Evolutionary conservation across 2,888 invertebrate species (phyloP), one percentile per base, ranked within the genome.

Genomic region (Trichopria drosophilae): DNA sequence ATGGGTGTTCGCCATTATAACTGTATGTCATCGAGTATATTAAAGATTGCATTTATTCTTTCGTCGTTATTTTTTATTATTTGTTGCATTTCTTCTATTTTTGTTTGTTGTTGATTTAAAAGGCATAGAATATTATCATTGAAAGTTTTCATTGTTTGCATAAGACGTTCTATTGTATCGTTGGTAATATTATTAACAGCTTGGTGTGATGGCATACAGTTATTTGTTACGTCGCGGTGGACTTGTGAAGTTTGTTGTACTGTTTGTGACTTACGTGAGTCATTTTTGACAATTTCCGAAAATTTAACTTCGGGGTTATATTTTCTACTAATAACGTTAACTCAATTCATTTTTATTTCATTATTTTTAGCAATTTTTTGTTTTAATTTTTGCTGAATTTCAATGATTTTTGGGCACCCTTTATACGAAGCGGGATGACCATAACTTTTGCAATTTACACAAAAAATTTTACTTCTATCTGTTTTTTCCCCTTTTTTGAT

Each of bases 381-480:
- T 4, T 9, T 26, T 10, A 26, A 28, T 40, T 20, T 40, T 3
- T 4, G 7, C 19, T 28, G 26, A 4, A 32, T n/a, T 32, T 31
- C 28, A 40, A 31, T 10, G 4, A 26, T 29, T 18, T 36, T 20
- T 16, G 26, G 23, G 32, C 50, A 50, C 6, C 44, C 50, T 44
- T 26, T 43, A 16, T 43, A 50, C 1, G 43, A 32, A 1, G 44
- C 50, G 1, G 50, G 44, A 15, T 51, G 51, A 1, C 40, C 40
- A 12, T 5, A 15, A 18, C 13, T 22, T 13, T 34, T 37, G 23
- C 44, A 50, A 20, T 50, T 43, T 12, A 32, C 39, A 13, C 50
- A 50, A 15, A 23, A 47, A 6, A 53, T n/a, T 26, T 37, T 12
- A 3, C 9, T 16, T 10, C 9, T 9, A 13, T 41, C 39, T 13